phyloP scores from a whole-genome alignment of 2,888 invertebrate genomes.

The Pogonocherus hispidulus region DNA sequence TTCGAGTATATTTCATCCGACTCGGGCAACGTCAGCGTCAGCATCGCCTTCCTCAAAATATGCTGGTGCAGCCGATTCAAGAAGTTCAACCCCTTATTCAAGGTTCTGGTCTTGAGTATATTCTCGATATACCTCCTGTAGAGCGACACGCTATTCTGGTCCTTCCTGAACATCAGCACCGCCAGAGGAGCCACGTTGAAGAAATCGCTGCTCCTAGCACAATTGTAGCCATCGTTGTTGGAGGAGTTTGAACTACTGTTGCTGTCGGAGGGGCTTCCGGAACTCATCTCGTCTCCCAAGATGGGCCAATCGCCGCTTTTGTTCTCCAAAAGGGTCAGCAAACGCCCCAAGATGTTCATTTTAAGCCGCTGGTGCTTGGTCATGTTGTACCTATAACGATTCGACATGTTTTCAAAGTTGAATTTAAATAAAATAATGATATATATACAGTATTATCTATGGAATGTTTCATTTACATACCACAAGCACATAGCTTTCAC shows the following conservation, averaged over 20 bases:
- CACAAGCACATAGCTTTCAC: constrained; percentile 90
- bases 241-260: constrained; percentile 66
- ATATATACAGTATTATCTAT: no score
- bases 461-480: constrained; percentile 63
- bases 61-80: constrained; percentile 80
- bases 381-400: constrained; percentile 76
- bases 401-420: no score
- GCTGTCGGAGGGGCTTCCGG: constrained; percentile 70
- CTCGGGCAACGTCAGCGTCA: constrained; percentile 76
- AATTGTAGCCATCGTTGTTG: constrained; percentile 54
- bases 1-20: constrained; percentile 59
- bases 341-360: constrained; percentile 80
- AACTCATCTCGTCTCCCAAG: constrained; percentile 50
- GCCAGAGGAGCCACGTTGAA: constrained; percentile 72
- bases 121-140: constrained; percentile 87
- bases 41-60: constrained; percentile 79
- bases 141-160: constrained; percentile 58
- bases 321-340: constrained; percentile 70
- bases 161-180: constrained; percentile 59
- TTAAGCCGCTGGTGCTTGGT: constrained; percentile 87
- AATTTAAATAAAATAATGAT: no score
- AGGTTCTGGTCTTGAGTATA: constrained; percentile 87
- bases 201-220: constrained; percentile 52
- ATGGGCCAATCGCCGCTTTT: constrained; percentile 60
- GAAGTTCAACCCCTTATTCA: constrained; percentile 85